Conservation (phyloP, 2,888 invertebrate species). For the Cotesia congregata region DNA sequence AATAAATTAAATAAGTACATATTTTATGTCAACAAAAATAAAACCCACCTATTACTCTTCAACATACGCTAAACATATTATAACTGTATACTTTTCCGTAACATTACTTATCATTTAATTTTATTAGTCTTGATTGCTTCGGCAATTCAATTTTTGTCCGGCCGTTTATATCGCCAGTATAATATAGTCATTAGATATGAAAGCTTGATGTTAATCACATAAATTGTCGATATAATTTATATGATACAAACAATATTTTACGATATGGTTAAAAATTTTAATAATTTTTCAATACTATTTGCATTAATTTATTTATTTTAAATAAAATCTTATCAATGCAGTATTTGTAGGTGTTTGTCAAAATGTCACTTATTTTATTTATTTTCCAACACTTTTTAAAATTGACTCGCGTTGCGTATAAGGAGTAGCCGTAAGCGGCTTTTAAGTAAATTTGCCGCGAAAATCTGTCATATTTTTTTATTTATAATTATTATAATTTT, state of each 20-base stretch:
- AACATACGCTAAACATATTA: not conserved
- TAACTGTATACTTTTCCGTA: constrained; percentile 25
- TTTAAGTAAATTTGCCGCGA: constrained; percentile 56
- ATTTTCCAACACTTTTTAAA: constrained; percentile 49
- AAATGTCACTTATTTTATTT: constrained; percentile 32
- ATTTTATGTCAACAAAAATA: no score
- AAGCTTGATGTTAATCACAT: constrained; percentile 41
- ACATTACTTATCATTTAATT: constrained; percentile 34
- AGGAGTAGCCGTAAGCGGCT: constrained; percentile 63
- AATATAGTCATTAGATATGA: constrained; percentile 46
- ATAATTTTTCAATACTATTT: not conserved
- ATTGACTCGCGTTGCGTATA: constrained; percentile 69
- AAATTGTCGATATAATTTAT: constrained; percentile 21
- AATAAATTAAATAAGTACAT: no score
- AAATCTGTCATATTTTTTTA: constrained; percentile 49
- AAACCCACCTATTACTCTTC: no score
- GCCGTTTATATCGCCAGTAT: constrained; percentile 47
- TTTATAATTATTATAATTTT: not conserved
- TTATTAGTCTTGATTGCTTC: constrained; percentile 60
- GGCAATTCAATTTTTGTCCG: constrained; percentile 62
- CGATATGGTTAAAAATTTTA: not conserved
- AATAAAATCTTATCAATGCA: not conserved
- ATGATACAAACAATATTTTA: not conserved
- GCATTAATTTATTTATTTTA: not conserved
- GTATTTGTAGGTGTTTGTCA: constrained; percentile 37